Percentiles rank a stretch among this genome's conserved stretches.
Evolutionary conservation across 2,888 invertebrate genomes (phyloP).

Genomic region (Caenorhabditis wallacei): DNA sequence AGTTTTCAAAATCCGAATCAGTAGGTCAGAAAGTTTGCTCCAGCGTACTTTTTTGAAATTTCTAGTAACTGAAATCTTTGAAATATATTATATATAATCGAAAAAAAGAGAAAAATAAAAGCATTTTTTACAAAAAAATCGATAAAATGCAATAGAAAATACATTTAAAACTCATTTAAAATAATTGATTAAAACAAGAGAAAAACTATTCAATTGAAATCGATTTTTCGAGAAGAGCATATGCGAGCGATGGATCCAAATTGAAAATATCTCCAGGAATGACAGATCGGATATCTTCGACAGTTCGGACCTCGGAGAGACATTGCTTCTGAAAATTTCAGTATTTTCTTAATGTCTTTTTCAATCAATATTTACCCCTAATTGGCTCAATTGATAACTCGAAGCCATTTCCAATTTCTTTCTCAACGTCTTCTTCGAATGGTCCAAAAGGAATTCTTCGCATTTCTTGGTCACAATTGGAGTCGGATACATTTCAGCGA

Average conservation of each 20-base stretch:
- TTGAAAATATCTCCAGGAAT: not conserved
- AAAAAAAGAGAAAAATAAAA: too few relatives aligned
- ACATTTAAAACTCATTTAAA: too few relatives aligned
- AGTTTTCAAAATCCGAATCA: too few relatives aligned
- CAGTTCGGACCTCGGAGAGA: not conserved
- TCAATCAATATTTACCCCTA: too few relatives aligned
- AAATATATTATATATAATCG: too few relatives aligned
- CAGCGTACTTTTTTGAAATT: too few relatives aligned
- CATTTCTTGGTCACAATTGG: not conserved
- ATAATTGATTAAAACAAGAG: too few relatives aligned
- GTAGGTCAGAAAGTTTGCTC: too few relatives aligned
- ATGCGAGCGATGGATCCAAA: not conserved
- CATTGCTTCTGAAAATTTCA: not conserved
- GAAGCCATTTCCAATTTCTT: not conserved
- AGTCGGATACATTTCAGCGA: not conserved
- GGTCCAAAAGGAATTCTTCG: not conserved
- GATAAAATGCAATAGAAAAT: too few relatives aligned
- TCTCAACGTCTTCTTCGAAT: not conserved
- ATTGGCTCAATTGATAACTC: not conserved
- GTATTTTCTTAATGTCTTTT: too few relatives aligned
- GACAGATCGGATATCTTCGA: not conserved
- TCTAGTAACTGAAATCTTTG: too few relatives aligned
- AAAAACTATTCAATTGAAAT: not conserved
- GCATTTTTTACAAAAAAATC: too few relatives aligned
- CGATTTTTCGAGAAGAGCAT: slow-evolving; percentile 1